Evolutionary conservation across 2,888 invertebrate genomes (phyloP).

Genomic region (Torymus auratus): DNA sequence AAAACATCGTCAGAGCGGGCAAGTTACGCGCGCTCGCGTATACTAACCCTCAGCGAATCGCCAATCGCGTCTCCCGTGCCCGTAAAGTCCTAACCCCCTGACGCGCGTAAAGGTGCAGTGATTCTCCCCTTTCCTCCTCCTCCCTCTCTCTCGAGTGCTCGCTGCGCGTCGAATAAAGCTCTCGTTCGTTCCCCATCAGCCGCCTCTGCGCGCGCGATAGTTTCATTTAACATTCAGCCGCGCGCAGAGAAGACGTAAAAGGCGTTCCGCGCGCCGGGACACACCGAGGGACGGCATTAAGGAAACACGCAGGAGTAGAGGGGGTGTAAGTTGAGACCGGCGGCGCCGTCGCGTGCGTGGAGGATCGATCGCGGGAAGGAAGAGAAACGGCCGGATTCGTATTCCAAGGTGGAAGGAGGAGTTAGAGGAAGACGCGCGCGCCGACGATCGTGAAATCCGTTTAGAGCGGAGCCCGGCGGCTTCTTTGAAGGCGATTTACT

Average conservation of each 20-base stretch:
- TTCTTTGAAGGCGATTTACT: slow-evolving; percentile 44
- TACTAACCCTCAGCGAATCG: not conserved
- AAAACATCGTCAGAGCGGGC: too few species aligned
- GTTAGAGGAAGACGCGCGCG: not conserved
- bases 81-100: slow-evolving; percentile 12
- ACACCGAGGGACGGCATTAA: slow-evolving; percentile 33
- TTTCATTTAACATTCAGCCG: slow-evolving; percentile 32
- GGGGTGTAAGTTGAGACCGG: not conserved
- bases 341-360: slow-evolving; percentile 1
- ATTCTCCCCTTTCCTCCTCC: not conserved
- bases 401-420: slow-evolving; percentile 57
- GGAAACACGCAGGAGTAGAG: slow-evolving; percentile 32
- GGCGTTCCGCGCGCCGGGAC: slow-evolving; percentile 13
- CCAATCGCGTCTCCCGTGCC: not conserved
- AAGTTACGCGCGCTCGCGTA: not conserved
- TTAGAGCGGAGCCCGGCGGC: slow-evolving; percentile 54
- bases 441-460: slow-evolving; percentile 62
- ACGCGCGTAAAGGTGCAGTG: not conserved
- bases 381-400: slow-evolving; percentile 56
- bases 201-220: slow-evolving; percentile 14
- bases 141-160: not conserved
- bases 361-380: slow-evolving; percentile 36
- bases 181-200: slow-evolving; percentile 37
- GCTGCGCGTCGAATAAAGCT: slow-evolving; percentile 24
- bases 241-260: not conserved